Percentiles rank a stretch among this genome's conserved stretches.
phyloP scores from a whole-genome alignment of 2,888 invertebrate species.

The Heliconius cydno region DNA sequence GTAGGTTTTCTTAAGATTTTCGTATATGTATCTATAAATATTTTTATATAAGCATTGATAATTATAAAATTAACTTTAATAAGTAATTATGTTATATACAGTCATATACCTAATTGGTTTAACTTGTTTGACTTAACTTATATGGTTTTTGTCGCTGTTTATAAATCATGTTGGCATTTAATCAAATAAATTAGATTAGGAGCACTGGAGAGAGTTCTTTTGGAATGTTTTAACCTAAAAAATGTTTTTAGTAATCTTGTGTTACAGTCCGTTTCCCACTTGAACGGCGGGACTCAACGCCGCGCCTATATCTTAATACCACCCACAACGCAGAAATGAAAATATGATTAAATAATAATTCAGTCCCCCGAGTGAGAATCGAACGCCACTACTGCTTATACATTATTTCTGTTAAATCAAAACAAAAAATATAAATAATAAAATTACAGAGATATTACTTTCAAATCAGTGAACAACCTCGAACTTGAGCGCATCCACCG shows the following conservation, averaged over 20 bases:
- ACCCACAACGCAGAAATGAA: no score
- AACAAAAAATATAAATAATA: not conserved
- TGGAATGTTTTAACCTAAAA: not conserved
- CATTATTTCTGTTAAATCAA: not conserved
- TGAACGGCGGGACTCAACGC: no score
- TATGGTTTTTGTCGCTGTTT: constrained; percentile 33
- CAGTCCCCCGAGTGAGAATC: no score
- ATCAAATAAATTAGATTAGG: constrained; percentile 28
- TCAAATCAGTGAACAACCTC: constrained; percentile 65
- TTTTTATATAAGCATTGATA: not conserved
- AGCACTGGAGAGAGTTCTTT: not conserved
- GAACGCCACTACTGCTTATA: not conserved
- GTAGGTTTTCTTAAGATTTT: constrained; percentile 10
- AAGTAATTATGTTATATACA: constrained; percentile 18
- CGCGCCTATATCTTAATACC: no score
- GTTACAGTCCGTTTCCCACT: no score
- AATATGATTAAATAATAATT: no score
- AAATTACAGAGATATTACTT: not conserved
- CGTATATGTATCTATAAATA: not conserved
- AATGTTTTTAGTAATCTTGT: not conserved
- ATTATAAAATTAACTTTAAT: constrained; percentile 5
- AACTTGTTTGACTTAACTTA: constrained; percentile 34
- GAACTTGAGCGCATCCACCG: constrained; percentile 72
- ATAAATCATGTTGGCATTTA: constrained; percentile 28
- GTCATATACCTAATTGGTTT: constrained; percentile 37